Base-by-base conservation (phyloP, 2,888 invertebrate species). In the Ophonus ardosiacus region DNA sequence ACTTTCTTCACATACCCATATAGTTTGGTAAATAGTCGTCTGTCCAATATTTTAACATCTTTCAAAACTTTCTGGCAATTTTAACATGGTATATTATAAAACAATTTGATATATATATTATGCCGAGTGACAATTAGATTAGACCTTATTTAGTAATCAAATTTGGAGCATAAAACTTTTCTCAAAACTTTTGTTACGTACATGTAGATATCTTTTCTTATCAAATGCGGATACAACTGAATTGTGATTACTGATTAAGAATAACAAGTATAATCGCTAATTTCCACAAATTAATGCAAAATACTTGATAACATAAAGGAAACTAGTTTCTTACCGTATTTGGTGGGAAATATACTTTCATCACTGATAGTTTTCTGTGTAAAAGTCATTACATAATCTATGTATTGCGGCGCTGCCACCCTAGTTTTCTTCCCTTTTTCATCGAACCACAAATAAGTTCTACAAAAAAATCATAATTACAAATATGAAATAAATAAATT, bases 361-460 rank as follows among this genome's bases (percentile, higher is more conserved):
- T 99, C 98, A 92, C 97, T 97, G 93, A 99, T 96, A 88, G 97
- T 98, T 93, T 98, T 98, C 93, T 99, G 98, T 89, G 97, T 98
- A 93, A 96, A 98, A 87, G 98, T 98, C 98, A 99, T 99, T 91
- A 98, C 98, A 93, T 98, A 98, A 93, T 99, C 99, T 92, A 99
- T 97, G 93, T 99, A 99, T 93, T 99, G 98, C 89, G 98, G 98
- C 89, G 99, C 98, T 88, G 98, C 97, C 90, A 98, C 97, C 92
- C 98, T 97, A 88, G 96, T 96, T 93, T 99, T 99, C 94, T 99
- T 99, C 89, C 99, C 98, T 93, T 98, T 98, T 92, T 99, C 99
- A 93, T 99, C 99, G 93, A 97, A 96, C 99, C 99, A 99, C 90
- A 97, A 95, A 94, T 98, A 99, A 91, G 96, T 96, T 94, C 98